These are phyloP conservation scores for Hippoglossus hippoglossus DNA, from an alignment of 2,797 vertebrate species.

Conservation along the genomic window DNA sequence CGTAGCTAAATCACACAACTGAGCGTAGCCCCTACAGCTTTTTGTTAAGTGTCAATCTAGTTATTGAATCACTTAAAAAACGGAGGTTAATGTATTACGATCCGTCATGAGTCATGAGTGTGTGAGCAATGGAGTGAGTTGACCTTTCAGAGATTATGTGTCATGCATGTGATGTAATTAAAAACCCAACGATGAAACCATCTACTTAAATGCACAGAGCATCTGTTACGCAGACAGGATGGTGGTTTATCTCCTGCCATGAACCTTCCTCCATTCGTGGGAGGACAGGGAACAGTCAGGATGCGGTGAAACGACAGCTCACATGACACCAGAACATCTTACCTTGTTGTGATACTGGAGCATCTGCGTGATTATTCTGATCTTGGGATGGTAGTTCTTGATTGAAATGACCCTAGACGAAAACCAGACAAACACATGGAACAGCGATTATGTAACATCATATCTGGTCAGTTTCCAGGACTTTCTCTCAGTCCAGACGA, in stretches of 20 bases:
- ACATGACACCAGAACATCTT: constrained; percentile 32
- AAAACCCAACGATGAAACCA: neutral
- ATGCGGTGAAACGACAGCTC: neutral
- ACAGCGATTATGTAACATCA: neutral
- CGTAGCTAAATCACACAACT: no score
- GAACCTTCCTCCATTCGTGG: neutral
- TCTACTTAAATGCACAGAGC: constrained; percentile 3
- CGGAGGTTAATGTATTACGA: neutral
- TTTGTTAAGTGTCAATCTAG: no score
- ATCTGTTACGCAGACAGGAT: neutral
- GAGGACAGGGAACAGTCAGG: neutral
- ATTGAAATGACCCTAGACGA: constrained; percentile 95
- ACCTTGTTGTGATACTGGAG: constrained; percentile 99
- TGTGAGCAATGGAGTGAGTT: neutral
- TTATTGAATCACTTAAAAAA: neutral
- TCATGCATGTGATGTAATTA: neutral
- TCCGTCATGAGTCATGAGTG: neutral
- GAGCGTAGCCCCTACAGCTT: no score
- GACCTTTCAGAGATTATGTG: constrained; percentile 1
- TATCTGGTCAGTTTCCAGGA: no score
- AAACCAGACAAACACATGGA: neutral
- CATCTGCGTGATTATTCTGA: constrained; percentile 99
- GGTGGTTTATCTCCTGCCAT: neutral
- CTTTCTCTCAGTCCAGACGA: neutral
- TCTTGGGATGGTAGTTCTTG: constrained; percentile 99